Evolutionary conservation across 92 coral and sea anemone species (phyloP).

Genomic region (Meandrina meandrites): DNA sequence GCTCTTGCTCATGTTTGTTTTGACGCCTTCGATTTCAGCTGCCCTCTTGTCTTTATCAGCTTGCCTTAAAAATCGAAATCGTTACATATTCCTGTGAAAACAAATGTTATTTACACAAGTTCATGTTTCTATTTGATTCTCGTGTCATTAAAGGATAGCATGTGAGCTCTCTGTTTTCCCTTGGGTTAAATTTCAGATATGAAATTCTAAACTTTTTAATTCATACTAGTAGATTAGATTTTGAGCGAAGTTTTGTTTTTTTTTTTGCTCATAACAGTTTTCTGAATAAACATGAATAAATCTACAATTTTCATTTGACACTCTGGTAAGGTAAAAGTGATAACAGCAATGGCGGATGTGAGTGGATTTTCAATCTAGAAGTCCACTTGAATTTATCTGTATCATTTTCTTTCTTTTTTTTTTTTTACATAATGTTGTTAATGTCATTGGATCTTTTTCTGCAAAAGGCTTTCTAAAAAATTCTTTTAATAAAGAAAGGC

Average conservation of each 20-base stretch:
- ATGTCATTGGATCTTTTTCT: neutral
- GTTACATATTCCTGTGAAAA: neutral
- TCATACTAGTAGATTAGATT: too few relatives aligned
- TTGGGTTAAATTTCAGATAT: neutral
- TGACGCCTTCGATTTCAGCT: conserved; percentile 6
- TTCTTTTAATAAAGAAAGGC: neutral
- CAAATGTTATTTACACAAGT: neutral
- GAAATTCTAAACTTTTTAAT: neutral
- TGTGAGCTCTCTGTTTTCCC: neutral
- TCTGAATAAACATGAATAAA: conserved; percentile 6
- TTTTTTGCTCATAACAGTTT: neutral
- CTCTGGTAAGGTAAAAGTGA: neutral
- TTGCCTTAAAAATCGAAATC: neutral
- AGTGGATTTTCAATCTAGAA: neutral
- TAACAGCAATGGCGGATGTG: neutral
- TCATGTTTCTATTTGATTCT: neutral
- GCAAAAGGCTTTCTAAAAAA: neutral
- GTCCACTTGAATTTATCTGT: neutral
- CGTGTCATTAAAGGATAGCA: neutral
- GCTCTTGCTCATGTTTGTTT: neutral
- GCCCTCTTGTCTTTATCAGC: neutral
- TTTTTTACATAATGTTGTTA: neutral
- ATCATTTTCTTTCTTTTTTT: neutral
- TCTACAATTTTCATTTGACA: neutral
- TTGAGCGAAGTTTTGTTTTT: too few relatives aligned